Percentiles rank a stretch among this genome's conserved stretches.
Conservation (phyloP, 2,888 invertebrate genomes). For the Drosophila eohydei region DNA sequence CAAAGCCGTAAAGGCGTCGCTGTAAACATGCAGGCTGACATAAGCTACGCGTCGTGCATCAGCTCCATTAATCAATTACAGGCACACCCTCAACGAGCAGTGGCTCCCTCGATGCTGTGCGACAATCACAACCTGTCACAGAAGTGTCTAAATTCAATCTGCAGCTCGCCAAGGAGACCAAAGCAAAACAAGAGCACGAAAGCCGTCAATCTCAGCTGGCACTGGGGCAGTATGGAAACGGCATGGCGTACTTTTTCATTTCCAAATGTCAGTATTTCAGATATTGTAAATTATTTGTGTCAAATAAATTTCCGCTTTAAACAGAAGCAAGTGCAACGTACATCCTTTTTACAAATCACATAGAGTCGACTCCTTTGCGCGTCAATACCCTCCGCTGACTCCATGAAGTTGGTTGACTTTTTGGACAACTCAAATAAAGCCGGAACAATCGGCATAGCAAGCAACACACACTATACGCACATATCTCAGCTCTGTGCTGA, state of each 20-base stretch:
- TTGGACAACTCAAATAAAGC: neutral
- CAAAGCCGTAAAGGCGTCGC: slow-evolving; percentile 15
- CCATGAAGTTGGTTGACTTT: slow-evolving; percentile 25
- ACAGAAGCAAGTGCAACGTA: slow-evolving; percentile 30
- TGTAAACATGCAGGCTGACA: slow-evolving; percentile 62
- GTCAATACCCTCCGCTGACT: neutral
- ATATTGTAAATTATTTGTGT: slow-evolving; percentile 21
- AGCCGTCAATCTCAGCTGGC: slow-evolving; percentile 49
- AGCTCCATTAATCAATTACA: slow-evolving; percentile 83
- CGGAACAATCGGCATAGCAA: neutral
- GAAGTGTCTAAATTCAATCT: slow-evolving; percentile 62
- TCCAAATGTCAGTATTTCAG: slow-evolving; percentile 33
- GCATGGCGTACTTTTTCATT: slow-evolving; percentile 25
- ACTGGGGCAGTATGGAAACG: slow-evolving; percentile 4
- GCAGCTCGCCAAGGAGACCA: slow-evolving; percentile 2
- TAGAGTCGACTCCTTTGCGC: neutral
- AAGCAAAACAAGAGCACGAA: slow-evolving; percentile 1
- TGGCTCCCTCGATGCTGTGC: neutral
- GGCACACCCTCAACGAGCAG: slow-evolving; percentile 39
- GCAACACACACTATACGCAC: no score
- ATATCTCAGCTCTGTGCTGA: neutral
- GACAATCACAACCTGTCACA: slow-evolving; percentile 62
- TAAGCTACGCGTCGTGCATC: slow-evolving; percentile 70
- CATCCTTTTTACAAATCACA: neutral
- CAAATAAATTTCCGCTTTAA: slow-evolving; percentile 33